Evolutionary conservation across 92 coral and sea anemone genomes (phyloP), one percentile per base, ranked within the genome.

Genomic region (Zoanthus sociatus): DNA sequence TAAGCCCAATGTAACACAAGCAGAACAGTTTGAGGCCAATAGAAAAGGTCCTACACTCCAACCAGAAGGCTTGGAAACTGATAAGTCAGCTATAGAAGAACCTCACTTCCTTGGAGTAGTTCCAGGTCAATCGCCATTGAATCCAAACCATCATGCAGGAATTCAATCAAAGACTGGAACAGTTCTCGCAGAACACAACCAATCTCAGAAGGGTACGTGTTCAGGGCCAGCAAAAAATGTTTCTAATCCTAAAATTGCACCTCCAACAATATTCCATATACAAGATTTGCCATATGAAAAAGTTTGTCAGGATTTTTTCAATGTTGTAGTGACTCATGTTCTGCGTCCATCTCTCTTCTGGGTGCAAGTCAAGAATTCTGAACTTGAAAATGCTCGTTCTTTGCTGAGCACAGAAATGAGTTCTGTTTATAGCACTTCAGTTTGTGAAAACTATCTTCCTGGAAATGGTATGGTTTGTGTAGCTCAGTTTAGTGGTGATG

Each of bases 401-500:
- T 86, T n/a, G 47, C 87, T 97, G 33, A 78, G 46, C 50, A 72
- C 79, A 54, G 77, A 84, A 6, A 89, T 97, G 15, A 90, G 82
- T 47, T 76, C 20, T 10, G 63, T 84, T 6, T 97, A 95, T 84
- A 51, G 87, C 8, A 76, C 92, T 70, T 90, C 99, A 12, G 32
- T 61, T 6, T 91, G 87, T 70, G 87, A 90, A 60, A 92, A 91
- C 17, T 95, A 91, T 73, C 92, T 95, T 47, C 99, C 99, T 17
- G 88, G 91, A 44, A 76, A 54, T 55, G 98, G 95, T 53, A 96
- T 93, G 78, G 90, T 97, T 73, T 93, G 98, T 79, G 97, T 90
- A 1, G 98, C 97, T 7, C 95, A 95, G 89, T 97, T 89, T 78
- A 90, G 92, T 32, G 77, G 50, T 26, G 99, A 97, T 75, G 74